Evolutionary conservation across 2,797 vertebrate genomes (phyloP).

Genomic region (Lepidocolaptes lacrymiger): DNA sequence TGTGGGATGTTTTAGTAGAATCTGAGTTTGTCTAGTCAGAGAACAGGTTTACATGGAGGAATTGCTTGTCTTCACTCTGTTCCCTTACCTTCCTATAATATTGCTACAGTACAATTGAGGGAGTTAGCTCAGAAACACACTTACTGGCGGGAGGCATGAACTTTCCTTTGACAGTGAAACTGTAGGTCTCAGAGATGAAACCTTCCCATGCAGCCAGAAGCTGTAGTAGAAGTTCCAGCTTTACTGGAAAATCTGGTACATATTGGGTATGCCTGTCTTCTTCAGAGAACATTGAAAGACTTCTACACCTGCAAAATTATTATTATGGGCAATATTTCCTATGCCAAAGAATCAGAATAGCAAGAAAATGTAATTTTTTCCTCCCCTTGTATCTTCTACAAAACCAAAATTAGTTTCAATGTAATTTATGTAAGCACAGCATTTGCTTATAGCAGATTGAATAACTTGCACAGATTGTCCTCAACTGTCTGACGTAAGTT

Average conservation of each 20-base stretch:
- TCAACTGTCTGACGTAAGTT: neutral
- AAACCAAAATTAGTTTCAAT: neutral
- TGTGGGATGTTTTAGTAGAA: neutral
- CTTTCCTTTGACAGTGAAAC: neutral
- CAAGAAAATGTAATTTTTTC: neutral
- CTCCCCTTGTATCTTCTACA: neutral
- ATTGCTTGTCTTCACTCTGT: neutral
- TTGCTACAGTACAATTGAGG: accelerated
- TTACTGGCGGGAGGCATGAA: neutral
- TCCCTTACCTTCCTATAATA: neutral
- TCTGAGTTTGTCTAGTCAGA: neutral
- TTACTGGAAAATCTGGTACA: neutral
- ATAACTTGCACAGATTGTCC: neutral
- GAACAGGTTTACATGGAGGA: neutral
- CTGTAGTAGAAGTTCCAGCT: neutral
- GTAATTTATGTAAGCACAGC: neutral
- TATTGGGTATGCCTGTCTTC: neutral
- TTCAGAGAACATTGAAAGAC: neutral
- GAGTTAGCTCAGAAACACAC: neutral
- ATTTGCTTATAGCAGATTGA: neutral
- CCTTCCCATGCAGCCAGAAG: neutral
- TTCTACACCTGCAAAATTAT: neutral
- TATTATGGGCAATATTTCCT: neutral
- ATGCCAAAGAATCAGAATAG: neutral
- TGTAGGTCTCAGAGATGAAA: neutral